Base-by-base conservation (phyloP, 2,797 vertebrate genomes). In the Phoebastria nigripes region DNA sequence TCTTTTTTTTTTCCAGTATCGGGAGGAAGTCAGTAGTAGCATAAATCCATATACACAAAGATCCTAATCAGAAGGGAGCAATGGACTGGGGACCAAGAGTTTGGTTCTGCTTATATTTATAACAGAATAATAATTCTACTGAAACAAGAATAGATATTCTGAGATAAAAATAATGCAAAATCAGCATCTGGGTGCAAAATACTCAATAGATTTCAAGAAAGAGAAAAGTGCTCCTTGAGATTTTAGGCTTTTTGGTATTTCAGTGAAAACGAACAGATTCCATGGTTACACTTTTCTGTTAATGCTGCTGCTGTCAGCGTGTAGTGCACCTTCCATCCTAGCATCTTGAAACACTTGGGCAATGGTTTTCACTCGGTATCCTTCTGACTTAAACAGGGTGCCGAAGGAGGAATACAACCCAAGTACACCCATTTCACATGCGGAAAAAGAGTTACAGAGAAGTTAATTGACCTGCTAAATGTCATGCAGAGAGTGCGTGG, bases 401-500 rank as follows among this genome's bases (percentile, higher is more conserved):
- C 31, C 1, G 9, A 49, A 58, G 42, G 52, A 93, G 24, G 49
- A 91, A 28, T 35, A n/a, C 37, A 73, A 69, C 49, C 21, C 37
- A 63, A 81, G 24, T 16, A 26, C 31, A 56, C 39, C 42, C 51
- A 59, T 78, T 89, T 89, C 21, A 44, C 37, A 31, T 63, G 19
- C 49, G 80, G 52, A 49, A 33, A 56, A 58, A 73, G 39, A 73
- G 52, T 67, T 90, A 66, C 37, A 54, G 70, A 56, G 52, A 95
- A 94, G 51, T 78, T 91, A 92, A 93, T 80, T 89, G 89, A 85
- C 61, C 71, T 92, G 83, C 31, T 65, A 59, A 91, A 92, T 71
- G 56, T 87, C 78, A 59, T 12, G 58, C 31, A 41, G 85, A 66
- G 87, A 74, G 47, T 49, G 71, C 93, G 86, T 74, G 78, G 82